phyloP scores from a whole-genome alignment of 2,113 vertebrate species.

The Lontra canadensis region DNA sequence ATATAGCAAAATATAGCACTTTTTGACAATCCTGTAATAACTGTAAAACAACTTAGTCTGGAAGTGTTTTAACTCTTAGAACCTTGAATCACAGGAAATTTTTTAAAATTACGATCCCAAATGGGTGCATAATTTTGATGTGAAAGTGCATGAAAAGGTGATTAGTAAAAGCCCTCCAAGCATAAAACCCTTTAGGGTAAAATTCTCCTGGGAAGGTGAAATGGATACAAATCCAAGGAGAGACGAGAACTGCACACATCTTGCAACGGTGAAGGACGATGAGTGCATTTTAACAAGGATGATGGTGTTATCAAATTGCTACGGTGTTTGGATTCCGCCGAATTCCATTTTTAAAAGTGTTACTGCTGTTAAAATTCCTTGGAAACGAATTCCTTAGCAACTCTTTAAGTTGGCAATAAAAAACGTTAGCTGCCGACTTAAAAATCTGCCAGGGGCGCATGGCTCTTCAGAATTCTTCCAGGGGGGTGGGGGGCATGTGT shows the following conservation, averaged over 20 bases:
- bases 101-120: constrained; percentile 5
- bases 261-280: neutral
- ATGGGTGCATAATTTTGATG: neutral
- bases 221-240: neutral
- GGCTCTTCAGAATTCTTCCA: neutral
- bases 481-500: too few relatives aligned
- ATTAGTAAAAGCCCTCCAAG: neutral
- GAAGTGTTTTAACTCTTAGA: neutral
- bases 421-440: neutral
- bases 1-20: neutral
- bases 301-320: neutral
- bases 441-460: neutral
- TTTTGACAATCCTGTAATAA: neutral
- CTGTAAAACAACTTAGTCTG: neutral
- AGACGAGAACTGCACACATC: neutral
- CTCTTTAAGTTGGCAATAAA: neutral
- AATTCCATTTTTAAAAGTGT: neutral
- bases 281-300: neutral
- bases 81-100: neutral
- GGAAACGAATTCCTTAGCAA: neutral
- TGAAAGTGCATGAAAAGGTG: neutral
- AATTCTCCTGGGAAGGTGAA: neutral
- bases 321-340: neutral
- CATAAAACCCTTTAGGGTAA: neutral
- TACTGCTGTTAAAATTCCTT: neutral